Conservation (phyloP, 2,113 vertebrate species). For the Protobothrops mucrosquamatus region DNA sequence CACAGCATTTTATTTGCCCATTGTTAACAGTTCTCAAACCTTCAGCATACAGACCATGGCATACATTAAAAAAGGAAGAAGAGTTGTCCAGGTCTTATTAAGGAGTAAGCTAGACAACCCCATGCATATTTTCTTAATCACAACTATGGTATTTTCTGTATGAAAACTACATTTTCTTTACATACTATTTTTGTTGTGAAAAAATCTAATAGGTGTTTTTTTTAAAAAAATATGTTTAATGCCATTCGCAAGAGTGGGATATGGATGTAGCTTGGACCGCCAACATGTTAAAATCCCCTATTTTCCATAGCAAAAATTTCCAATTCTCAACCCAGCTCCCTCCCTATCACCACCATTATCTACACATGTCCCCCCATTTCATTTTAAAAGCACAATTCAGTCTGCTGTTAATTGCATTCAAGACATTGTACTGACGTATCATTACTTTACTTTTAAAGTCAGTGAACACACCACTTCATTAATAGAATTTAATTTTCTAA, state of each 20-base stretch:
- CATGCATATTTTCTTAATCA: neutral
- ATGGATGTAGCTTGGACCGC: neutral
- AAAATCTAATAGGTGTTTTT: neutral
- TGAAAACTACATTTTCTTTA: neutral
- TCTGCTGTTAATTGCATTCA: neutral
- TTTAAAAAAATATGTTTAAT: neutral
- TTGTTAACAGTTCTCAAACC: constrained; percentile 23
- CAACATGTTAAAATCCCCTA: neutral
- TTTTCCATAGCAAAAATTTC: neutral
- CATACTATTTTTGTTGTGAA: neutral
- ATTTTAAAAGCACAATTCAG: neutral
- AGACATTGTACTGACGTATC: neutral
- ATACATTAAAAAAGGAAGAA: neutral
- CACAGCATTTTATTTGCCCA: constrained; percentile 1
- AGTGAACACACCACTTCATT: neutral
- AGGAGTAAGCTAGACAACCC: neutral
- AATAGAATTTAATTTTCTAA: neutral
- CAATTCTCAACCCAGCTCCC: neutral
- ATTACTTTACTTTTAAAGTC: neutral
- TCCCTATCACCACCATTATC: neutral
- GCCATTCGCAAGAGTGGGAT: neutral
- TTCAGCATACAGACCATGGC: neutral
- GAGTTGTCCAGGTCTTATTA: neutral
- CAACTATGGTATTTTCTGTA: neutral
- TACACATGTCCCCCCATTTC: neutral